Evolutionary conservation across 1,140 invertebrate species (phyloP).

Genomic region (Atta texana): DNA sequence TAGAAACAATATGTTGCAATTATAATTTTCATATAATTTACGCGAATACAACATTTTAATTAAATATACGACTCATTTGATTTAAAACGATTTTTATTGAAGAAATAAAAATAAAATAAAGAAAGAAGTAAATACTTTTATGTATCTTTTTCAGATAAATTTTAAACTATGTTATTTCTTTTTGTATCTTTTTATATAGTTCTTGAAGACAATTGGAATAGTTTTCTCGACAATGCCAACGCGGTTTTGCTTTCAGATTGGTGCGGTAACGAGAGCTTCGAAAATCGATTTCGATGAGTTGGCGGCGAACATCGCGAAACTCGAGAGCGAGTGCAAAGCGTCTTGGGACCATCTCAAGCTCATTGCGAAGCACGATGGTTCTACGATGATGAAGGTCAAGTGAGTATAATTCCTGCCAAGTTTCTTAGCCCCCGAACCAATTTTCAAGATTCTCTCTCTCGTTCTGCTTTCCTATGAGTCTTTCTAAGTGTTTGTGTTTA

Average conservation of each 20-base stretch:
- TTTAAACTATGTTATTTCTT: neutral
- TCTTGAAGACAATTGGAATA: slow-evolving; percentile 26
- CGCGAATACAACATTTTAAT: neutral
- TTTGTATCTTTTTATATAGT: neutral
- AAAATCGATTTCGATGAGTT: slow-evolving; percentile 97
- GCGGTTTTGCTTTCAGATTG: slow-evolving; percentile 88
- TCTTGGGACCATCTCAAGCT: slow-evolving; percentile 99
- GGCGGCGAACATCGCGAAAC: slow-evolving; percentile 93
- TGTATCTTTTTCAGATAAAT: neutral
- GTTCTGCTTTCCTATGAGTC: neutral
- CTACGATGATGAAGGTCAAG: slow-evolving; percentile 95
- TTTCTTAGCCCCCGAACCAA: slow-evolving; percentile 37
- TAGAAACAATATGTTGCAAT: neutral
- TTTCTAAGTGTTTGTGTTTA: slow-evolving; percentile 71
- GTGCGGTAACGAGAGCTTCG: slow-evolving; percentile 96
- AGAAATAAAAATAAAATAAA: neutral
- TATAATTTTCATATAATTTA: slow-evolving; percentile 7
- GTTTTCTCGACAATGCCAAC: neutral
- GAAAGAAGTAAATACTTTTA: neutral
- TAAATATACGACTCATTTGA: neutral
- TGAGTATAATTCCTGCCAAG: slow-evolving; percentile 81
- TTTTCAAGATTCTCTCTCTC: slow-evolving; percentile 48
- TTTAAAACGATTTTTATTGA: neutral
- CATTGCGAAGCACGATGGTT: slow-evolving; percentile 98
- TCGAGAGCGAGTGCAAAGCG: slow-evolving; percentile 98